These are phyloP conservation scores for Caenorhabditis sulstoni DNA, from an alignment of 2,888 invertebrate genomes.

Conservation along the genomic window DNA sequence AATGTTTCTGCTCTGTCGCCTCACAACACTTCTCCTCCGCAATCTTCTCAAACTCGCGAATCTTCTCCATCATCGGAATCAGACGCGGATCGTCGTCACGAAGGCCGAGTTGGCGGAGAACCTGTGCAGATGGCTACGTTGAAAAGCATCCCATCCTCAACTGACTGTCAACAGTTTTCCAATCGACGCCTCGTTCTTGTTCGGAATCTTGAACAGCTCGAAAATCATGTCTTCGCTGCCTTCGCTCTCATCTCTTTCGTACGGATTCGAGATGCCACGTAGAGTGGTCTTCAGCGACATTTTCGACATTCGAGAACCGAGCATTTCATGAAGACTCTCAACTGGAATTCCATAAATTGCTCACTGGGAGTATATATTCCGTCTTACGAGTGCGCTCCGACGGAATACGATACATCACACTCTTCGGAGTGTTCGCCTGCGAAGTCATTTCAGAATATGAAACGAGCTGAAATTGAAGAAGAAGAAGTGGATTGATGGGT, in stretches of 20 bases:
- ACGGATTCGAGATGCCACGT: conserved; percentile 65
- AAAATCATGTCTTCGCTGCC: conserved; percentile 65
- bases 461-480: no score
- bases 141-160: background rate
- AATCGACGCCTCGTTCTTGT: conserved; percentile 76
- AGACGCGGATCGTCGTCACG: conserved; percentile 72
- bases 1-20: conserved; percentile 65
- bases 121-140: conserved; percentile 11
- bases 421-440: conserved; percentile 30
- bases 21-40: conserved; percentile 50
- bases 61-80: conserved; percentile 64
- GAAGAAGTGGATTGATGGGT: no score
- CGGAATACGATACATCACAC: conserved; percentile 56
- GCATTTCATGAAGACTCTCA: conserved; percentile 59
- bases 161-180: conserved; percentile 73
- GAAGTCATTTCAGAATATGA: background rate
- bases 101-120: conserved; percentile 76
- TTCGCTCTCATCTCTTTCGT: conserved; percentile 59
- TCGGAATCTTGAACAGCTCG: conserved; percentile 78
- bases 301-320: conserved; percentile 61
- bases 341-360: conserved; percentile 47
- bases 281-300: conserved; percentile 52
- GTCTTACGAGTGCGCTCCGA: conserved; percentile 53
- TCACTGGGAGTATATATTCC: background rate
- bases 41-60: conserved; percentile 60